Base-by-base conservation (phyloP, 2,888 invertebrate species). In the Idaea aversata region DNA sequence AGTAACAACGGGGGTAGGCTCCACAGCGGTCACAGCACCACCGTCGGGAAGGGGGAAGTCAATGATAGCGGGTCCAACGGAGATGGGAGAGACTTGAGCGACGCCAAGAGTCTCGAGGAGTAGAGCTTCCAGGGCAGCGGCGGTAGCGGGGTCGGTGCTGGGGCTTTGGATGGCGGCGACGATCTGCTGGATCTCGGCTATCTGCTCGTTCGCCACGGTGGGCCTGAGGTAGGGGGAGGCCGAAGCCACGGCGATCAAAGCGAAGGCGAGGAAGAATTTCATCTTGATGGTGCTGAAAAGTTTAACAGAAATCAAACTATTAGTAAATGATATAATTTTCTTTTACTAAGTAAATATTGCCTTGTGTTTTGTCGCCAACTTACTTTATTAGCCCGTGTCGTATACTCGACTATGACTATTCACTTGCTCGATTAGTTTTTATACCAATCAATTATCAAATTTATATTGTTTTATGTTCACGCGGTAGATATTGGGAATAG, bases 141-240 rank as follows among this genome's bases (percentile, higher is more conserved):
- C 74, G 67, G 72, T 77, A 64, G 77, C 74, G 62, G 74, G 75
- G 71, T 74, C 64, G 64, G 75, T 73, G 73, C 72, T 72, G 66
- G 73, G 71, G 72, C 74, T 72, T 65, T 72, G 68, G 67, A 74
- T 72, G 69, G 78, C 77, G 36, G 72, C 73, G 61, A 78, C 67
- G 72, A 79, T 77, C 72, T 77, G 68, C 63, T 73, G 70, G 62
- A 76, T 61, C 66, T 79, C 77, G 34, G 59, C 63, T 34, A 68
- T n/a, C 62, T 77, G 74, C 16, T 57, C 66, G 61, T 61, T 16
- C 63, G 68, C 16, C 57, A 58, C 60, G 10, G 63, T 25, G 57
- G 77, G 77, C 71, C 69, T 76, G n/a, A 69, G 5, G 68, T 35
- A 34, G 59, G 65, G 65, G 61, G 72, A 72, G 59, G 73, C 70